Conservation (phyloP, 2,797 vertebrate species). For the Oreortyx pictus region DNA sequence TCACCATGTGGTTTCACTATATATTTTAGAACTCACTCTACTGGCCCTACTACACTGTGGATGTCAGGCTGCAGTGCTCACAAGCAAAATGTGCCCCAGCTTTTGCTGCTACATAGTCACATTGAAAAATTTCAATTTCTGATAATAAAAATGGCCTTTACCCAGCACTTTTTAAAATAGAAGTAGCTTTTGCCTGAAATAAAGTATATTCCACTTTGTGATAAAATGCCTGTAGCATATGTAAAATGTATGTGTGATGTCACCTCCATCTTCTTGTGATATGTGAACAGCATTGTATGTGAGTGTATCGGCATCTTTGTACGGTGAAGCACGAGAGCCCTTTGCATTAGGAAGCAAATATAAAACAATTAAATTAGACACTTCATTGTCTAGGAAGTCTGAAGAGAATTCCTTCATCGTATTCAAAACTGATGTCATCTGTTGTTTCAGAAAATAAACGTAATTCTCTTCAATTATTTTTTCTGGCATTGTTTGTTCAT, state of each 20-base stretch:
- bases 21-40: background rate
- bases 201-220: background rate
- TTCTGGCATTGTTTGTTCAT: background rate
- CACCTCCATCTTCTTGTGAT: background rate
- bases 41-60: background rate
- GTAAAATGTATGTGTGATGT: background rate
- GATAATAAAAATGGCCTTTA: background rate
- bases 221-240: background rate
- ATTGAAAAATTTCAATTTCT: background rate
- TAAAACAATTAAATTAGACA: background rate
- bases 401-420: background rate
- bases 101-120: background rate
- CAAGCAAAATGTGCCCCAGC: background rate
- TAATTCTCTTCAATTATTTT: background rate
- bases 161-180: background rate
- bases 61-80: background rate
- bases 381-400: conserved; percentile 10
- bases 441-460: background rate
- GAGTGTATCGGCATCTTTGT: background rate
- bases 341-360: background rate
- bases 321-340: background rate
- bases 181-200: background rate
- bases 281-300: background rate
- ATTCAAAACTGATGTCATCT: background rate
- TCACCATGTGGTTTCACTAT: background rate